Evolutionary conservation across 2,888 invertebrate genomes (phyloP).

Genomic region (Anodontia alba): DNA sequence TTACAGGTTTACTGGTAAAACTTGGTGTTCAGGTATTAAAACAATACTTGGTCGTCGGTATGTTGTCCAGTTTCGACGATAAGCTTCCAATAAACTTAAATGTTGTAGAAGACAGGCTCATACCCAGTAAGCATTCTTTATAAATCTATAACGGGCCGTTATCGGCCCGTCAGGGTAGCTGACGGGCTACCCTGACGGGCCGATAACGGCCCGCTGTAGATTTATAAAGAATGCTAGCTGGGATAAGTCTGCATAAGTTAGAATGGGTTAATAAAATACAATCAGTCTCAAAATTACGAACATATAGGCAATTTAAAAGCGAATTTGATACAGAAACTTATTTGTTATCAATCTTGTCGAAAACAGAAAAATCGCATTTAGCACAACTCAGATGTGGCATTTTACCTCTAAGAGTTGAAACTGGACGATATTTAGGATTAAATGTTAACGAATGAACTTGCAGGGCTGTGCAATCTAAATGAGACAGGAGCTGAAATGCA

Average conservation of each 20-base stretch:
- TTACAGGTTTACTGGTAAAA: no score
- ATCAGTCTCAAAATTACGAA: slow-evolving; percentile 5
- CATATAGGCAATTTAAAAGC: background rate
- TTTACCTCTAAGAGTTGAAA: no score
- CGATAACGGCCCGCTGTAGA: no score
- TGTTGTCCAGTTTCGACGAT: background rate
- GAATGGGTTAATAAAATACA: background rate
- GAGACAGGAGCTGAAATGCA: background rate
- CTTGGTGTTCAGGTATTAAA: no score
- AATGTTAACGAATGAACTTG: background rate
- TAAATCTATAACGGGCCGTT: no score
- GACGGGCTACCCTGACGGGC: no score
- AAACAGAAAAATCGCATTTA: no score
- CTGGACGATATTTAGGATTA: no score
- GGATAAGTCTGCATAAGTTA: background rate
- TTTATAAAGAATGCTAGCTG: no score
- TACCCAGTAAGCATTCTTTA: no score
- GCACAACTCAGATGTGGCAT: no score
- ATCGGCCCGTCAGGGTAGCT: no score
- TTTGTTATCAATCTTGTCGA: background rate
- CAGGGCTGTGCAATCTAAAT: background rate
- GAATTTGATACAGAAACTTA: background rate
- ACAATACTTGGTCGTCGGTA: slow-evolving; percentile 26
- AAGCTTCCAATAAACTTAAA: background rate
- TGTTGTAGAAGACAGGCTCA: background rate